Evolutionary conservation across 2,797 vertebrate species (phyloP), one percentile per base, ranked within the genome.

Genomic region (Urosaurus nigricauda): DNA sequence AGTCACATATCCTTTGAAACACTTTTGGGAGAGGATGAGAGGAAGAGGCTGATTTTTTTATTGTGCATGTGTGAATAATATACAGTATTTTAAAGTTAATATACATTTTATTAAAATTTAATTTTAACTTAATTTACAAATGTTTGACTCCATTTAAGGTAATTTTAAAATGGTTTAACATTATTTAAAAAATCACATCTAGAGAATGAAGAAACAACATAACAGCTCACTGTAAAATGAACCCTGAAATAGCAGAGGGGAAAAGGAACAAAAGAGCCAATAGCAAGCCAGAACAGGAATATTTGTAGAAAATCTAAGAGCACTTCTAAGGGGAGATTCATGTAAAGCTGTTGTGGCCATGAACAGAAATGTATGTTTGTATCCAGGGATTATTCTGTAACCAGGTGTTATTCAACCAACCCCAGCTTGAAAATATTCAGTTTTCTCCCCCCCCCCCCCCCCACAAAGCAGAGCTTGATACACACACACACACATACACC

Each of bases 1-100:
- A 79, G 43, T 35, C 74, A 79, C 74, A 6, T 77, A 58, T 58
- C 51, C 83, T 89, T 60, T 70, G 40, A 37, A 74, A 87, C 21
- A 12, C 16, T 71, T 75, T 16, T 68, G 9, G 12, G 86, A 24
- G 43, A 17, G 17, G 68, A n/a, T 68, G 37, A 11, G 24, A 53
- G 47, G 47, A 84, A 84, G 53, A 85, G 43, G 43, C 32, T 79
- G 32, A 53, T 53, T 79, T 51, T 51, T 35, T 11, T n/a, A 26
- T 79, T 78, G 47, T 32, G 51, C 16, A 43, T 77, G 24, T 47
- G 11, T 29, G 43, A 77, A 77, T 77, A 77, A 29, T 26, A 77
- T 29, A 43, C 43, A 43, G 43, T 43, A 43, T 43, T 43, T 43
- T 43, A 43, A 43, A 43, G 43, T 43, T 43, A 43, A 43, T 43